Evolutionary conservation across 2,113 vertebrate genomes (phyloP), one percentile per base, ranked within the genome.

Genomic region (Zosterops lateralis): DNA sequence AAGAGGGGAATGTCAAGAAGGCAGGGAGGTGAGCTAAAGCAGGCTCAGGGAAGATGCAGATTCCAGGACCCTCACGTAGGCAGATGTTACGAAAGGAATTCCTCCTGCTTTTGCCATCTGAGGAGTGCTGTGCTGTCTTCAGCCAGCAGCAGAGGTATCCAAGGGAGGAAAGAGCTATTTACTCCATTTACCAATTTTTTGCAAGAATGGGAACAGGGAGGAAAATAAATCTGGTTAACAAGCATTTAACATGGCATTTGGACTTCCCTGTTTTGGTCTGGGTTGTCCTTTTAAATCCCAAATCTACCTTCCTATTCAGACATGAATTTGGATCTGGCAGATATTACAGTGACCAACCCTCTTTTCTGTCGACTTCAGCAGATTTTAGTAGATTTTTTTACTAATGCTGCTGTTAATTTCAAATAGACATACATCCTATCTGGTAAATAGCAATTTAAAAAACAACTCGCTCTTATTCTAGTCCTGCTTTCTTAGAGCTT

Each of bases 21-120:
- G 80, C 82, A 82, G 87, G 73, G 77, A 91, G 86, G 90, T 96
- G 96, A 97, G 95, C 78, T 93, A 97, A 96, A 94, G 50, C 97
- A 97, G 96, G 81, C 92, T 75, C 25, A 4, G 78, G 62, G 89
- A 83, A 92, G 92, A 90, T 56, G 88, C 34, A 71, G 50, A 96
- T 96, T 94, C 92, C 89, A 78, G 54, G 89, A 77, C 51, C 80
- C 79, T 96, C 92, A 93, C 67, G 77, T 87, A 82, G 89, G 60
- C 95, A 85, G 88, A 95, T 96, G 80, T 93, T 96, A 68, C 1
- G 3, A 94, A 93, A 95, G 62, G 84, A 96, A 96, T 95, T 95
- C 51, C 67, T 96, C 18, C 67, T 77, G 73, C n/a, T 44, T 60
- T 60, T 79, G 75, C 87, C 56, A 66, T 89, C 78, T 3, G 18